Percentiles rank a stretch among this genome's conserved stretches.
Evolutionary conservation across 2,113 vertebrate genomes (phyloP).

Genomic region (Sakesphorus luctuosus): DNA sequence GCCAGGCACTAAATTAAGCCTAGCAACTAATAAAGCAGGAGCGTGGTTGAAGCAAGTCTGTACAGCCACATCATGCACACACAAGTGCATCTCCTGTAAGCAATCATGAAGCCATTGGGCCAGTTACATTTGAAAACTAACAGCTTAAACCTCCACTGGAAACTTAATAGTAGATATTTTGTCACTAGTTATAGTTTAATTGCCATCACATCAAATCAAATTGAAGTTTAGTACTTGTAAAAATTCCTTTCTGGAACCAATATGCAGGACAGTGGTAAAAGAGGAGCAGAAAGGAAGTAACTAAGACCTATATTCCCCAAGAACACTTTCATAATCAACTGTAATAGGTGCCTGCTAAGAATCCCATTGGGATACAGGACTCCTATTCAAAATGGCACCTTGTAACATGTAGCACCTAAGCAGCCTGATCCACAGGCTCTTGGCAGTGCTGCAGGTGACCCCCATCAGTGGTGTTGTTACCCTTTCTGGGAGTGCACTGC

Average conservation of each 20-base stretch:
- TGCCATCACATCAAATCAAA: background rate
- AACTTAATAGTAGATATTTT: background rate
- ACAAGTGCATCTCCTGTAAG: background rate
- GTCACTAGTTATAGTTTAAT: background rate
- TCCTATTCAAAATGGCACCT: background rate
- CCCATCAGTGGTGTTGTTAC: background rate
- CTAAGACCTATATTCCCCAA: background rate
- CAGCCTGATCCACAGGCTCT: background rate
- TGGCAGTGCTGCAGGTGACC: too few relatives aligned
- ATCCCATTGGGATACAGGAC: rapidly evolving
- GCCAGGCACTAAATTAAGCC: background rate
- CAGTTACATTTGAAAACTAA: background rate
- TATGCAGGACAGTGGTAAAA: background rate
- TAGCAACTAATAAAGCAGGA: background rate
- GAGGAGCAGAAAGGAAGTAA: background rate
- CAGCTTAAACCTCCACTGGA: too few relatives aligned
- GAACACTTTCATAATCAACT: background rate
- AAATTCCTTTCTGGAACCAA: background rate
- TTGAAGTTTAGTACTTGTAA: background rate
- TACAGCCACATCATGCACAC: rapidly evolving
- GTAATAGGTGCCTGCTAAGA: background rate
- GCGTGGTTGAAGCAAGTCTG: background rate
- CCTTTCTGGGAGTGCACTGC: background rate
- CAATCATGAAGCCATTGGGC: too few relatives aligned
- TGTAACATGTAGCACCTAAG: background rate